phyloP scores from a whole-genome alignment of 2,797 vertebrate species.

The Esox masquinongy region DNA sequence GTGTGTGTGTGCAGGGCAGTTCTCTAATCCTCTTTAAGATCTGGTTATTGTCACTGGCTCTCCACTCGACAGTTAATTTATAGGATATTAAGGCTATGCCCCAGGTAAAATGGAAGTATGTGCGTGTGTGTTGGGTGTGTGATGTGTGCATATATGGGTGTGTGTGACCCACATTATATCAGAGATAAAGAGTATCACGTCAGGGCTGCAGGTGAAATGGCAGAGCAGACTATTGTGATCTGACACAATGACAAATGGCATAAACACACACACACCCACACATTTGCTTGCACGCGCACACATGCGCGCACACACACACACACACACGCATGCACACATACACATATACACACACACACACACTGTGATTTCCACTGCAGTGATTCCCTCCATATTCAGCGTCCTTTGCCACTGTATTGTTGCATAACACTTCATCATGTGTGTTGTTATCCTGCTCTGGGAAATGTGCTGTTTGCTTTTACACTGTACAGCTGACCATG shows the following conservation, averaged over 20 bases:
- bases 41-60: background rate
- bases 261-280: background rate
- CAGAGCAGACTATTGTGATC: background rate
- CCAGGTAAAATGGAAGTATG: background rate
- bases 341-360: background rate
- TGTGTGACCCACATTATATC: background rate
- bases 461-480: background rate
- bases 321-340: background rate
- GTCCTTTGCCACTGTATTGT: background rate
- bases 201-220: no score
- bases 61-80: constrained; percentile 7
- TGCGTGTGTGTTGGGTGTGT: background rate
- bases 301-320: background rate
- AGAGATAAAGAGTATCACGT: background rate
- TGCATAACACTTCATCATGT: background rate
- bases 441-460: background rate
- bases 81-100: background rate
- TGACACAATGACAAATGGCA: background rate
- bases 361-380: background rate
- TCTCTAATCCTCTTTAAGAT: background rate
- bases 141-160: background rate
- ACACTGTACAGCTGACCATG: background rate
- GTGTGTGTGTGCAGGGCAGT: background rate
- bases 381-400: background rate
- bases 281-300: no score